These are phyloP conservation scores for Merodon equestris DNA, from an alignment of 2,888 invertebrate species.

Conservation along the genomic window DNA sequence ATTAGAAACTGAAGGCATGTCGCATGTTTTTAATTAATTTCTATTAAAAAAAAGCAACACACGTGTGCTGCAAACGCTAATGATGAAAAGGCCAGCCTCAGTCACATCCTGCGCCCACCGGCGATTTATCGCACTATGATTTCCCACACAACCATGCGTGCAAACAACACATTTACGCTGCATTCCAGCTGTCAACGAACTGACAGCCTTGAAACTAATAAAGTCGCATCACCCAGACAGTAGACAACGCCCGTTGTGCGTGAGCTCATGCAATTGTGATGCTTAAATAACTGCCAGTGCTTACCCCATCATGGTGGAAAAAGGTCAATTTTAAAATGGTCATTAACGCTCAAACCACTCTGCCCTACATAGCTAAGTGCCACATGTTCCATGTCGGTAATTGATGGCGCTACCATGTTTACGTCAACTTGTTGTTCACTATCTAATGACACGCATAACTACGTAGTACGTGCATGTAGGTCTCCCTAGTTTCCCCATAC, in stretches of 20 bases:
- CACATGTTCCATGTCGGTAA: background rate
- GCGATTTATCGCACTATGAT: no score
- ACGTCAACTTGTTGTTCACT: background rate
- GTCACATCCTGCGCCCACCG: no score
- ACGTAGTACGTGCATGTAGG: no score
- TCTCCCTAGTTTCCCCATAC: no score
- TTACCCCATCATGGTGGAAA: background rate
- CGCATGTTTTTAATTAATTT: no score
- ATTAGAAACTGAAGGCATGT: no score
- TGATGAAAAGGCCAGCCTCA: no score
- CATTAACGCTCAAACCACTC: conserved; percentile 2
- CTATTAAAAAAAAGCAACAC: no score
- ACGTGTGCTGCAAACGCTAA: no score
- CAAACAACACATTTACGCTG: no score
- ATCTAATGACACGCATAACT: no score
- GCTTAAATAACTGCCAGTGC: background rate
- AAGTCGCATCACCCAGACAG: background rate
- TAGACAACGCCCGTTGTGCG: conserved; percentile 5
- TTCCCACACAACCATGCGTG: no score
- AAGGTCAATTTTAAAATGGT: conserved; percentile 19
- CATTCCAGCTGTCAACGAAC: conserved; percentile 7
- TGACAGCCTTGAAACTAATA: conserved; percentile 12
- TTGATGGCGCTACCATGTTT: background rate
- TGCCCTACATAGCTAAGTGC: conserved; percentile 6
- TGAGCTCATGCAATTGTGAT: conserved; percentile 14